phyloP scores from a whole-genome alignment of 2,113 vertebrate species.

The Silurus glanis region DNA sequence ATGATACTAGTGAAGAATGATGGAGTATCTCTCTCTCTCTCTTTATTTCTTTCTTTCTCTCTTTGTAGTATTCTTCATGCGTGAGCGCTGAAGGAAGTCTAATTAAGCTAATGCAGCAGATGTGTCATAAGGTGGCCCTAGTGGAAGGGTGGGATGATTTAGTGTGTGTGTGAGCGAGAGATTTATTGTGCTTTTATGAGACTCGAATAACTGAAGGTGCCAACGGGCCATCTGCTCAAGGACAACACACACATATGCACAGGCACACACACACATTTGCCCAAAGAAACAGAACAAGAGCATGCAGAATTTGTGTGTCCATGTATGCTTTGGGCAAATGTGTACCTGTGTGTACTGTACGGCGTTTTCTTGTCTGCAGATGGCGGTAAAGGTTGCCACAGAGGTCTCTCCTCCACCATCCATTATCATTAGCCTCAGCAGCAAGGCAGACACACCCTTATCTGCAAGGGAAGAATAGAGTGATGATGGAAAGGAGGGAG shows the following conservation, averaged over 20 bases:
- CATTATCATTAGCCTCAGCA: background rate
- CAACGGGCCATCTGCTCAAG: slow-evolving; percentile 85
- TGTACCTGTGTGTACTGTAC: background rate
- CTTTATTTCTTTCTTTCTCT: background rate
- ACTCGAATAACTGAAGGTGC: slow-evolving; percentile 94
- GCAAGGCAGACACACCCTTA: slow-evolving; percentile 3
- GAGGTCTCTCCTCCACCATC: background rate
- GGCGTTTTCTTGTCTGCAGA: background rate
- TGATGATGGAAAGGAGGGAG: slow-evolving; percentile 73
- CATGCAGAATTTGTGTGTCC: slow-evolving; percentile 62
- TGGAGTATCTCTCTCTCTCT: background rate
- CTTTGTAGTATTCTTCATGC: slow-evolving; percentile 13
- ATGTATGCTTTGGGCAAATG: background rate
- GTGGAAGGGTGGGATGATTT: slow-evolving; percentile 2
- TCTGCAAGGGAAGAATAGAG: background rate
- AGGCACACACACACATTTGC: slow-evolving; percentile 18
- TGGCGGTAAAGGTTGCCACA: background rate
- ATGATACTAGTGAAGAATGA: slow-evolving; percentile 9
- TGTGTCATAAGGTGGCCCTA: background rate
- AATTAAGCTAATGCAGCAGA: slow-evolving; percentile 25
- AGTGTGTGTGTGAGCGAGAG: slow-evolving; percentile 40
- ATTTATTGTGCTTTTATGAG: slow-evolving; percentile 99
- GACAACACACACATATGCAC: slow-evolving; percentile 24
- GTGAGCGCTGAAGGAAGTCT: background rate
- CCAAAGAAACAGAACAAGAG: slow-evolving; percentile 78